Evolutionary conservation across 2,888 invertebrate genomes (phyloP), one percentile per base, ranked within the genome.

Genomic region (Yponomeuta sedellus): DNA sequence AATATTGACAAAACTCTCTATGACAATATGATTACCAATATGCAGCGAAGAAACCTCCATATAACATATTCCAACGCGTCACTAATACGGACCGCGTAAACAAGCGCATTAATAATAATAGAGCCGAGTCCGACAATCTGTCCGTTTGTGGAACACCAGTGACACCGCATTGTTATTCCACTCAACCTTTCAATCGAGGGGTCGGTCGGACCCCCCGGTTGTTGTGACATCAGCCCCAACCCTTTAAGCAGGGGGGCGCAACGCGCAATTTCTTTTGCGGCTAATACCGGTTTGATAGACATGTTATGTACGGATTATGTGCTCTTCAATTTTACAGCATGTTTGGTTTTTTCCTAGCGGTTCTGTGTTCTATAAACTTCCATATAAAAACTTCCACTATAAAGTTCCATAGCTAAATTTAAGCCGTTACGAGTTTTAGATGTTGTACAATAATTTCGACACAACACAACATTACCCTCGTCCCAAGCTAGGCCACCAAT

Each of bases 181-280:
- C 44, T 52, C 44, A 52, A 52, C 44, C 44, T 16, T 52, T 52
- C 44, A 52, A 52, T 52, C 44, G 44, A 52, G 44, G 44, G 44
- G 10, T 52, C 44, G 44, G 16, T 52, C 16, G 8, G 44, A 52
- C 44, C 44, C 44, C 44, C 44, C 44, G 44, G 44, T 52, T 52
- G 44, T 52, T 52, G 44, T 52, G 44, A 52, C 44, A 52, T 52
- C 44, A 52, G 44, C 44, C 44, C 44, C 44, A 52, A 52, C 44
- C 44, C 44, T 52, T 52, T 52, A 52, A 52, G 16, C 12, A 52
- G 44, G 44, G n/a, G 44, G 44, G 44, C 44, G 44, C 44, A 52
- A 52, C 16, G 44, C 16, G 44, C 44, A 52, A 52, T 52, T 52
- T 12, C 44, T 52, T 52, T 52, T 52, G 44, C 16, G 16, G 44